phyloP scores from a whole-genome alignment of 2,113 vertebrate species.

The Thryonomys swinderianus region DNA sequence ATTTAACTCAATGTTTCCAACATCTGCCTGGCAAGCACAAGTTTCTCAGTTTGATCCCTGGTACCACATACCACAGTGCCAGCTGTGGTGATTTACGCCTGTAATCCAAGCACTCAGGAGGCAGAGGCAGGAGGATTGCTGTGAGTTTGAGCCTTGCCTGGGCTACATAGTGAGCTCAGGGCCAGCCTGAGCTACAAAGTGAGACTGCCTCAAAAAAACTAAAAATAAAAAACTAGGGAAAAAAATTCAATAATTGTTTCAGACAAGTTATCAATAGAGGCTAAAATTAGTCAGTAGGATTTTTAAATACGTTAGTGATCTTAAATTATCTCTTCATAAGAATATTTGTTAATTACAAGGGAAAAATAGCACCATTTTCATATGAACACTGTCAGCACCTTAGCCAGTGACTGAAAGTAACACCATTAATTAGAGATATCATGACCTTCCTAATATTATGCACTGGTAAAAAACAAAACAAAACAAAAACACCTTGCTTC shows the following conservation, averaged over 20 bases:
- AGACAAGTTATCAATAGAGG: neutral
- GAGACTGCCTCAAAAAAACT: no score
- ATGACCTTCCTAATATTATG: neutral
- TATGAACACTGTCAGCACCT: neutral
- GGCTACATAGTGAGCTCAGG: no score
- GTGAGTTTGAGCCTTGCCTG: no score
- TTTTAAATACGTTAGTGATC: neutral
- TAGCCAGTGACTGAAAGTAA: neutral
- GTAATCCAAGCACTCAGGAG: no score
- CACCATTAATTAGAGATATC: neutral
- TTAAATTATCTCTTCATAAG: neutral
- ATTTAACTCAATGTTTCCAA: no score
- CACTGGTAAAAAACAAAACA: neutral
- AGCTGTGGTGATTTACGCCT: no score
- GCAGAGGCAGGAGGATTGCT: no score
- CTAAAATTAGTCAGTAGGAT: neutral
- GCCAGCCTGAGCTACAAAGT: no score
- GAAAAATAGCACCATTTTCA: neutral
- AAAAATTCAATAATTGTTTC: neutral
- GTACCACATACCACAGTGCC: no score
- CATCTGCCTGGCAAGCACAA: no score
- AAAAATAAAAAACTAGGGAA: no score
- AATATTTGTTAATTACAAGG: neutral
- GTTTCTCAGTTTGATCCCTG: no score
- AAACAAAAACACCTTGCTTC: neutral